Percentiles rank a stretch among this genome's conserved stretches.
Evolutionary conservation across 92 coral and sea anemone species (phyloP).

Genomic region (Parazoanthus darwini): DNA sequence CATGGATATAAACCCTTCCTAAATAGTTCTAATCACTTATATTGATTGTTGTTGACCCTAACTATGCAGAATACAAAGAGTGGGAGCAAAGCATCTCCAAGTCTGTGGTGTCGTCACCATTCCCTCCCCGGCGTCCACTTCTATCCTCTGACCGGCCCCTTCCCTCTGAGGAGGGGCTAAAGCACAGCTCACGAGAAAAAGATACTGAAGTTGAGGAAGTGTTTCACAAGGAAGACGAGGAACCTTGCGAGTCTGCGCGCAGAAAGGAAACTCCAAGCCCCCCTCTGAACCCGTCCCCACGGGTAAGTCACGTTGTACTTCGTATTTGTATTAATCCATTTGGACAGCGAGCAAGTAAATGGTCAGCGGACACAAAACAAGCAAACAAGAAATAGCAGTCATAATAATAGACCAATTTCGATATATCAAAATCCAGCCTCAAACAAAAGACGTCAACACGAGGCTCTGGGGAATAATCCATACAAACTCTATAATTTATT

Average conservation of each 20-base stretch:
- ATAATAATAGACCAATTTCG: too few relatives aligned
- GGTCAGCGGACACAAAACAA: too few relatives aligned
- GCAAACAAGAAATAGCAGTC: too few relatives aligned
- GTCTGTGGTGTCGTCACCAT: slow-evolving; percentile 58
- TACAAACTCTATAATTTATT: too few relatives aligned
- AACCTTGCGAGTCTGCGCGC: slow-evolving; percentile 18
- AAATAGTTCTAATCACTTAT: background rate
- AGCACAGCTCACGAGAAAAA: slow-evolving; percentile 46
- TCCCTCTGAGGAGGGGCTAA: slow-evolving; percentile 26
- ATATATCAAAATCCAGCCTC: too few relatives aligned
- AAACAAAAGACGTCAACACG: too few relatives aligned
- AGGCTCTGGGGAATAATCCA: too few relatives aligned
- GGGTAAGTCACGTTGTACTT: slow-evolving; percentile 45
- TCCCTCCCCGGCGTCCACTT: slow-evolving; percentile 47
- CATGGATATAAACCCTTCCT: background rate
- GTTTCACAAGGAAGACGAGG: slow-evolving; percentile 52
- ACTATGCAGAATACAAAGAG: slow-evolving; percentile 56
- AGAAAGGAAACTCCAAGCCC: slow-evolving; percentile 41
- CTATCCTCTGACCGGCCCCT: slow-evolving; percentile 46
- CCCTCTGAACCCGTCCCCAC: slow-evolving; percentile 66
- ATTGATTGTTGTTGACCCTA: background rate
- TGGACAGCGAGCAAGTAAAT: background rate
- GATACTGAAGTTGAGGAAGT: slow-evolving; percentile 71
- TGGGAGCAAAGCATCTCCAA: slow-evolving; percentile 70
- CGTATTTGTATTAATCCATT: background rate